Evolutionary conservation across 2,888 invertebrate species (phyloP), one percentile per base, ranked within the genome.

Genomic region (Epistrophe grossulariae): DNA sequence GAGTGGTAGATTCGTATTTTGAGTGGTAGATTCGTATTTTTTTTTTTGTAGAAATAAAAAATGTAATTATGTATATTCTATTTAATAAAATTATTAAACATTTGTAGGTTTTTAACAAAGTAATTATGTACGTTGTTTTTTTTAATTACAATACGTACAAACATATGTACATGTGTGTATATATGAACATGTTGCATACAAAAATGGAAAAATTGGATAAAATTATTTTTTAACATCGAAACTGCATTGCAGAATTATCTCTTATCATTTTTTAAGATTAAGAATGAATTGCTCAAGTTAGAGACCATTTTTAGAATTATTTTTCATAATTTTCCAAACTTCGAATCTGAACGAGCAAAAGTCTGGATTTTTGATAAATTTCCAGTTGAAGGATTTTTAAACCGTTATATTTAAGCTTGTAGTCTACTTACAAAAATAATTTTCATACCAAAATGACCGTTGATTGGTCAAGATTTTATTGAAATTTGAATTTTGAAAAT

Each of bases 1-100:
- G 83, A 52, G 10, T 74, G 88, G 89, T 88, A 81, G 17, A 24
- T 6, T 50, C 35, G 31, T 8, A 35, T 15, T 4, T n/a, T 79
- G 83, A 52, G 10, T 74, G 88, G 89, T 88, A 81, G 17, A 24
- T 6, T 50, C 35, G 31, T 8, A 35, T 15, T 4, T n/a, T n/a
- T n/a, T n/a, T n/a, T 13, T 7, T 38, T 66, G 48, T 57, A 48
- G 9, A 45, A 64, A 66, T 38, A 4, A 45, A 55, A 62, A 55
- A 10, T 50, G 62, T 62, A 74, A 50, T 74, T 74, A 62, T 74
- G 62, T 74, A 74, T 74, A 60, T 62, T 73, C 13, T 31, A n/a
- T 28, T 50, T 9, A 77, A 57, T 48, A 70, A 68, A 70, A 40
- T 15, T 52, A 52, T 68, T 6, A 35, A 48, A 64, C 13, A 52